phyloP scores from a whole-genome alignment of 2,888 invertebrate genomes.

The Anthoptus insignis region DNA sequence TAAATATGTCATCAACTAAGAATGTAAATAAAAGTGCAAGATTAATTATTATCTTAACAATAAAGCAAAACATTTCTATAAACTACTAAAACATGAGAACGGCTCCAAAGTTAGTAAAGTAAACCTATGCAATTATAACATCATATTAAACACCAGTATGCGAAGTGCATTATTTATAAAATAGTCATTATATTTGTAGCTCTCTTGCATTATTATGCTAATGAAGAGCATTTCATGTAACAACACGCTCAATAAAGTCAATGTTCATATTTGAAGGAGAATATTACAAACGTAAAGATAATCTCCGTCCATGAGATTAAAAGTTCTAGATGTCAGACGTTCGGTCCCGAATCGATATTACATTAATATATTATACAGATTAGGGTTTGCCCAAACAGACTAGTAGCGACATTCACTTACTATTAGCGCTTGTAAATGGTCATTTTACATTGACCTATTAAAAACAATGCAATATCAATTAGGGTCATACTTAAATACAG shows the following conservation, averaged over 20 bases:
- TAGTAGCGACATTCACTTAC: slow-evolving; percentile 5
- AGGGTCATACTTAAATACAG: neutral
- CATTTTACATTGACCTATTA: neutral
- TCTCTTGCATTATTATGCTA: slow-evolving; percentile 28
- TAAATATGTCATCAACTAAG: no score
- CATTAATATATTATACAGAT: slow-evolving; percentile 11
- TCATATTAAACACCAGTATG: slow-evolving; percentile 25
- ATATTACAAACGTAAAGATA: slow-evolving; percentile 56
- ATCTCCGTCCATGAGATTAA: slow-evolving; percentile 78
- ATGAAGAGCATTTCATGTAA: slow-evolving; percentile 8
- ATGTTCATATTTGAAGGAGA: slow-evolving; percentile 41
- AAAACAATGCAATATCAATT: neutral
- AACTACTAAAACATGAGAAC: neutral
- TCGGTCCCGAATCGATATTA: slow-evolving; percentile 5
- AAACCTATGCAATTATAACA: slow-evolving; percentile 9
- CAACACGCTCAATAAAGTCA: slow-evolving; percentile 16
- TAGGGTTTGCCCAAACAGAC: slow-evolving; percentile 11
- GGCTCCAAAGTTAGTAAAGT: neutral
- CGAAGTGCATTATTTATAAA: slow-evolving; percentile 14
- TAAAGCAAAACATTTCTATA: slow-evolving; percentile 7
- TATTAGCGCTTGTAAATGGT: neutral
- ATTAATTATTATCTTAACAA: neutral
- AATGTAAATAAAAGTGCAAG: neutral
- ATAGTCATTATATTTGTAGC: slow-evolving; percentile 22
- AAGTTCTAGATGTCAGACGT: slow-evolving; percentile 39